phyloP scores from a whole-genome alignment of 2,797 vertebrate species.

The Taeniopygia guttata region DNA sequence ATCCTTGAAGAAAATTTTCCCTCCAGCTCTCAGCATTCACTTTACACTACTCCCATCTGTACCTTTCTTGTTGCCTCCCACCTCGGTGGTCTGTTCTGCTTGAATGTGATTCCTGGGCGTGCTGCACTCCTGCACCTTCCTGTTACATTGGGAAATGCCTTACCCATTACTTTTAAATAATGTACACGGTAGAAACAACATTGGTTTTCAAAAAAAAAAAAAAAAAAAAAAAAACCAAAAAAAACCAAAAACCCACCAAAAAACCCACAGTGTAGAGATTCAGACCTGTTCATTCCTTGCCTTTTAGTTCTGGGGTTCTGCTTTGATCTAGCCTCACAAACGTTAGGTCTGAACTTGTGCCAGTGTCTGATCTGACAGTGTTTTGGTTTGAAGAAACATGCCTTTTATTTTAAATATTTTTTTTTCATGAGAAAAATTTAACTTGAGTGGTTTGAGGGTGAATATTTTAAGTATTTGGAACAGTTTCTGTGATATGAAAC shows the following conservation, averaged over 20 bases:
- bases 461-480: conserved; percentile 12
- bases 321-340: conserved; percentile 21
- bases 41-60: neutral
- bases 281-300: neutral
- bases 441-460: neutral
- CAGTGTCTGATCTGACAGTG: conserved; percentile 24
- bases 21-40: neutral
- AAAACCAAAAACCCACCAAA: too few relatives aligned
- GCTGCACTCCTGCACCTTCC: neutral
- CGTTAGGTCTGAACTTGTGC: conserved; percentile 14
- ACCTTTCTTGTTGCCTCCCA: neutral
- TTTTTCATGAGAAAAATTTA: neutral
- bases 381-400: conserved; percentile 30
- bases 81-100: neutral
- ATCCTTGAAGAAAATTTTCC: neutral
- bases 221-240: too few relatives aligned
- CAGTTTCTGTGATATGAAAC: neutral
- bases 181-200: neutral
- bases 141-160: neutral
- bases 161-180: neutral
- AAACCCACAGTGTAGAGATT: neutral
- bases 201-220: neutral
- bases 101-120: neutral
- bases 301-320: neutral
- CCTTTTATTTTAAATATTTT: neutral